Percentiles rank a stretch among this genome's conserved stretches.
These are phyloP conservation scores for Felis catus DNA, from an alignment of 2,113 vertebrate species.

Conservation along the genomic window F.catus_Fca126_mat1.0 CM031412.1:51634501-51635000, in stretches of 20 bases:
- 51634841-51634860: constrained; percentile 48
- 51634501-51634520: not conserved
- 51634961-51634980: not conserved
- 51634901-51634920: not conserved
- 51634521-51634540: not conserved
- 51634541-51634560: not conserved
- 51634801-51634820: constrained; percentile 33
- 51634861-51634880: constrained; percentile 43
- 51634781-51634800: not conserved
- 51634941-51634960: constrained; percentile 41
- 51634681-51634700: constrained; percentile 42
- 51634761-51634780: not conserved
- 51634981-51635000: not conserved
- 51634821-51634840: constrained; percentile 2
- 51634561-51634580: not conserved
- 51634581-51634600: constrained; percentile 31
- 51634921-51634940: not conserved
- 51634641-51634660: not conserved
- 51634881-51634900: constrained; percentile 38
- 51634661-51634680: not conserved
- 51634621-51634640: not conserved
- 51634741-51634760: constrained; percentile 24
- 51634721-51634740: not conserved
- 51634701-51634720: not conserved
- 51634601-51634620: constrained; percentile 47